phyloP scores from a whole-genome alignment of 2,888 invertebrate species.

The Perizoma affinitatum region DNA sequence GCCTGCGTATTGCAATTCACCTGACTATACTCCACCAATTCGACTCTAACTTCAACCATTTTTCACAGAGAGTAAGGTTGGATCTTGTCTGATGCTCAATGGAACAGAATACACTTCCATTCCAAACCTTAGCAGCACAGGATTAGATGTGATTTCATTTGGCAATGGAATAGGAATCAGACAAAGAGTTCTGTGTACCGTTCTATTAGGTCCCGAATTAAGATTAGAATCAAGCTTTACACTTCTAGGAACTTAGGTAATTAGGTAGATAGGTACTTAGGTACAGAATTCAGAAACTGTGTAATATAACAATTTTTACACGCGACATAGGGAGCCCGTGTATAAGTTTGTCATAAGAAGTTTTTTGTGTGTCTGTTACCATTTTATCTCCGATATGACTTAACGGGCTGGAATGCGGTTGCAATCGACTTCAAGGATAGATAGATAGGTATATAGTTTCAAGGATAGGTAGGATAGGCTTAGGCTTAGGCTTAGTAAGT shows the following conservation, averaged over 20 bases:
- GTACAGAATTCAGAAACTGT: too few relatives aligned
- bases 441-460: too few relatives aligned
- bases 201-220: conserved; percentile 22
- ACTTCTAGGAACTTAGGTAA: conserved; percentile 13
- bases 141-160: neutral
- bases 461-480: too few relatives aligned
- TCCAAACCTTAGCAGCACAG: neutral
- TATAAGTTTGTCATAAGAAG: too few relatives aligned
- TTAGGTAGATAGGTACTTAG: neutral
- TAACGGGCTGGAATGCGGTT: too few relatives aligned
- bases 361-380: too few relatives aligned
- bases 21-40: conserved; percentile 30
- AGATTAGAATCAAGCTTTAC: conserved; percentile 2
- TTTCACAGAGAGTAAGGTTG: neutral
- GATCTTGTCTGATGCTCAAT: too few relatives aligned
- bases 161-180: conserved; percentile 11
- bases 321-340: too few relatives aligned
- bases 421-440: too few relatives aligned
- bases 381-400: too few relatives aligned
- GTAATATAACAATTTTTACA: too few relatives aligned
- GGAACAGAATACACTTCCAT: neutral
- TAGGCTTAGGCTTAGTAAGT: too few relatives aligned
- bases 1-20: conserved; percentile 58
- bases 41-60: neutral
- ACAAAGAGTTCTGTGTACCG: conserved; percentile 21